These are phyloP conservation scores for Synanthedon tipuliformis DNA, from an alignment of 2,888 invertebrate genomes.

Conservation along the genomic window DNA sequence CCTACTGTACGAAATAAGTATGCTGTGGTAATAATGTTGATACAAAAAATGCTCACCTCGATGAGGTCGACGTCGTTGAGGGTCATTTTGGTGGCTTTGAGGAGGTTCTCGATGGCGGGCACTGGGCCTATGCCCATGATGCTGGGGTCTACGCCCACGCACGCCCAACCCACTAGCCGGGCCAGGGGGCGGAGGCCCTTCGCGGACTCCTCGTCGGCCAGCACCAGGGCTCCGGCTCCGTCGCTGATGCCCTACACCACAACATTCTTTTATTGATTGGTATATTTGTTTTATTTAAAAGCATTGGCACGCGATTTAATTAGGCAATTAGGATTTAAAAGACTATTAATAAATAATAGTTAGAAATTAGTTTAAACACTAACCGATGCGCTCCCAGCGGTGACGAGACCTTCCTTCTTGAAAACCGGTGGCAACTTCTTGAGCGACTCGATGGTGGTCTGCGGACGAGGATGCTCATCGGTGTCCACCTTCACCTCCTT, in stretches of 20 bases:
- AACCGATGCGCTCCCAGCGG: conserved; percentile 94
- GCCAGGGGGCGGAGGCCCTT: conserved; percentile 91
- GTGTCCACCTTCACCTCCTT: conserved; percentile 81
- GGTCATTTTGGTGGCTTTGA: conserved; percentile 81
- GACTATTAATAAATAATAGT: too few relatives aligned
- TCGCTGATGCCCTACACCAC: conserved; percentile 91
- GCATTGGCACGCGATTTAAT: too few relatives aligned
- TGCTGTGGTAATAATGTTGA: too few relatives aligned
- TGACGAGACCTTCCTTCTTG: conserved; percentile 94
- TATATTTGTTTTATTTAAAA: too few relatives aligned
- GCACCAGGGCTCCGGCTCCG: conserved; percentile 92
- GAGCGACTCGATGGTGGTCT: conserved; percentile 86
- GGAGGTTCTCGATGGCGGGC: conserved; percentile 88
- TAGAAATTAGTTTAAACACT: conserved; percentile 22
- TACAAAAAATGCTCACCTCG: conserved; percentile 79
- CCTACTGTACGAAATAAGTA: too few relatives aligned
- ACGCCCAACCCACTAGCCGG: conserved; percentile 89
- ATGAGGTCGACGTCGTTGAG: conserved; percentile 91
- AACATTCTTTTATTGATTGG: too few relatives aligned
- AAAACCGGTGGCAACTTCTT: conserved; percentile 90
- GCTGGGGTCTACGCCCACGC: conserved; percentile 94
- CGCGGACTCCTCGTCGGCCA: conserved; percentile 92
- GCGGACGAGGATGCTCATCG: conserved; percentile 95
- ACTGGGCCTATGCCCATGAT: conserved; percentile 99
- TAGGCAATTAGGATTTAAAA: too few relatives aligned